These are phyloP conservation scores for Sinohyriopsis cumingii DNA, from an alignment of 2,888 invertebrate genomes.

Conservation along the genomic window DNA sequence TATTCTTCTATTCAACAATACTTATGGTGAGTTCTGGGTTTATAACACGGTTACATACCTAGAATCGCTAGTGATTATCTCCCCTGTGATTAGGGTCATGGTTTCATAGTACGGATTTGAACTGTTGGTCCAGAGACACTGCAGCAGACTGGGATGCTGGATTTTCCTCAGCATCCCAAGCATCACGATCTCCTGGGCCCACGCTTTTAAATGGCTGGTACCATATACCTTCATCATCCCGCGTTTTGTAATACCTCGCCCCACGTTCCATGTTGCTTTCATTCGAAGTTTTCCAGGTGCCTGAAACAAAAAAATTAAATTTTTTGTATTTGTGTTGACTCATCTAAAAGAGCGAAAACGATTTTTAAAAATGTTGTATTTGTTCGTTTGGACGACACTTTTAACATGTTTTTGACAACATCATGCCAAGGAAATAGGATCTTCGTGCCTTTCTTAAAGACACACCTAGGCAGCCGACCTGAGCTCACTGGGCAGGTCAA, in stretches of 20 bases:
- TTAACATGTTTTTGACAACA: too few species aligned
- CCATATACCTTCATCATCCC: conserved; percentile 64
- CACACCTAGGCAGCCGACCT: too few species aligned
- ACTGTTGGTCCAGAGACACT: conserved; percentile 65
- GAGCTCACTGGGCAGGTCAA: too few species aligned
- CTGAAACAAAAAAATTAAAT: conserved; percentile 27
- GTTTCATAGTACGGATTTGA: conserved; percentile 64
- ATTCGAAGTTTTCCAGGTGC: conserved; percentile 58
- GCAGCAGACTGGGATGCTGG: conserved; percentile 58
- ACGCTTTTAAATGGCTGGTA: conserved; percentile 54
- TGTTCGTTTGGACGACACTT: too few species aligned
- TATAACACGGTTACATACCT: conserved; percentile 37
- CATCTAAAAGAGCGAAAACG: too few species aligned
- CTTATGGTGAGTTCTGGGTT: background rate
- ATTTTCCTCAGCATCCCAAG: conserved; percentile 59
- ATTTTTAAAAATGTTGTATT: too few species aligned
- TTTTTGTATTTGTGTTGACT: too few species aligned
- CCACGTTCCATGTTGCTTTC: conserved; percentile 56
- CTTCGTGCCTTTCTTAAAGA: too few species aligned
- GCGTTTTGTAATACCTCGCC: conserved; percentile 44
- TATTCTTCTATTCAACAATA: background rate
- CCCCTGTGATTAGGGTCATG: conserved; percentile 63
- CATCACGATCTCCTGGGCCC: conserved; percentile 67
- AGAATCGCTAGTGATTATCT: conserved; percentile 60
- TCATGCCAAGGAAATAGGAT: too few species aligned